Conservation (phyloP, 2,113 vertebrate genomes). For the Leucoraja erinaceus region DNA sequence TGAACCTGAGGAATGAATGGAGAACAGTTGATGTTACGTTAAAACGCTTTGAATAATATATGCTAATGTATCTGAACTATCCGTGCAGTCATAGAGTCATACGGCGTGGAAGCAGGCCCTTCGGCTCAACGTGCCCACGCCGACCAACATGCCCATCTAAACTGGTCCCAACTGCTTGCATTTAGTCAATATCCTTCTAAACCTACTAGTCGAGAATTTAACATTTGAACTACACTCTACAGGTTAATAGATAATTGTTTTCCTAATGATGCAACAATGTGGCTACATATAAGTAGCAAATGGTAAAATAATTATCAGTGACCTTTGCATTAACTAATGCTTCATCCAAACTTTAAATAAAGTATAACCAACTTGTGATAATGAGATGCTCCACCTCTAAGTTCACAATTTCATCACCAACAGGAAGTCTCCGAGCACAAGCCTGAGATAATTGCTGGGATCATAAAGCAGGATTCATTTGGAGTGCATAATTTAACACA, state of each 20-base stretch:
- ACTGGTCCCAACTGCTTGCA: too few relatives aligned
- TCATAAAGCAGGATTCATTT: not conserved
- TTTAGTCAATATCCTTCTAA: too few relatives aligned
- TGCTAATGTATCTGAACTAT: not conserved
- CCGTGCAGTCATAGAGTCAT: too few relatives aligned
- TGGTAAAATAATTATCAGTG: not conserved
- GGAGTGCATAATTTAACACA: not conserved
- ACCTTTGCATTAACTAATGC: not conserved
- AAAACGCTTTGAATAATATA: not conserved
- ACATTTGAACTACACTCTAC: not conserved
- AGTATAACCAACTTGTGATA: not conserved
- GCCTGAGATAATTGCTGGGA: not conserved
- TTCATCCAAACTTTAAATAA: not conserved
- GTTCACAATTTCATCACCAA: not conserved
- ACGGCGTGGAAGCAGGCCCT: too few relatives aligned
- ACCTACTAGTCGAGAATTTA: not conserved
- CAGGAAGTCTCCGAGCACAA: not conserved
- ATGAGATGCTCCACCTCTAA: not conserved
- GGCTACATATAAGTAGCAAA: not conserved
- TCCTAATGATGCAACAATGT: not conserved
- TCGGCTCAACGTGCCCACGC: too few relatives aligned
- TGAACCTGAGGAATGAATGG: slow-evolving; percentile 67
- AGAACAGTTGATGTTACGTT: not conserved
- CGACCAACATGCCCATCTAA: too few relatives aligned
- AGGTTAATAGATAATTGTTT: not conserved